A percentile compares a stretch with the other conserved stretches of the same genome.
Evolutionary conservation across 2,113 vertebrate genomes (phyloP).

Genomic region (Ceratotherium simum): DNA sequence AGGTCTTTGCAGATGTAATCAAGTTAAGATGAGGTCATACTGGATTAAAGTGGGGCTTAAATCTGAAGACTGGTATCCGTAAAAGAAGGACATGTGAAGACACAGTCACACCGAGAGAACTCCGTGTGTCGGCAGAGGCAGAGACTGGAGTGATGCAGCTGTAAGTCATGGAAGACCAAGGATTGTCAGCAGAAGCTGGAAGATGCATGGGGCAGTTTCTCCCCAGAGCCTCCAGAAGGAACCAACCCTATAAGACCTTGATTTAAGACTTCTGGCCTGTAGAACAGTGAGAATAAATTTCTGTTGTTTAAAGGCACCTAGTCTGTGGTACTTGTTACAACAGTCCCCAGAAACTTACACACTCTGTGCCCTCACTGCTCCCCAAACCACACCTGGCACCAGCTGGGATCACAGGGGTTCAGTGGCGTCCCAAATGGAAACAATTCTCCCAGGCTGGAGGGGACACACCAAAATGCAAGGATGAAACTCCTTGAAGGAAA

Average conservation of each 20-base stretch:
- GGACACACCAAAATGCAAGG: accelerated
- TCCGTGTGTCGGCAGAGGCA: accelerated
- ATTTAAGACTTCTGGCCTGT: too few species aligned
- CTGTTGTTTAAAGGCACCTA: accelerated
- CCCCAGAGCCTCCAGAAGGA: too few species aligned
- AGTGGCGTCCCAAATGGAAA: accelerated
- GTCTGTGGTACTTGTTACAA: accelerated
- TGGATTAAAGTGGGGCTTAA: background rate
- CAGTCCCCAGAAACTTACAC: accelerated
- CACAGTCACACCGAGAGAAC: background rate
- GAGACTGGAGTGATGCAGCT: accelerated
- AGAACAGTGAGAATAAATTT: too few species aligned
- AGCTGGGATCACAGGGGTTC: accelerated
- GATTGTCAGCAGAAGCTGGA: background rate
- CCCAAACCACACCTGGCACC: too few species aligned
- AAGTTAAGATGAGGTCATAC: too few species aligned
- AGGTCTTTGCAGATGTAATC: accelerated
- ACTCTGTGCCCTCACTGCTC: accelerated
- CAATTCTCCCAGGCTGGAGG: background rate
- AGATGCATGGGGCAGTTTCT: accelerated
- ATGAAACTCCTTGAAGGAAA: background rate
- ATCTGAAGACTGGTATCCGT: background rate
- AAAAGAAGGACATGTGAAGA: accelerated
- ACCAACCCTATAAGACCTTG: accelerated
- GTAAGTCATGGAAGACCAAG: accelerated